Base-by-base conservation (phyloP, 2,113 vertebrate genomes). In the Bothrops jararaca region DNA sequence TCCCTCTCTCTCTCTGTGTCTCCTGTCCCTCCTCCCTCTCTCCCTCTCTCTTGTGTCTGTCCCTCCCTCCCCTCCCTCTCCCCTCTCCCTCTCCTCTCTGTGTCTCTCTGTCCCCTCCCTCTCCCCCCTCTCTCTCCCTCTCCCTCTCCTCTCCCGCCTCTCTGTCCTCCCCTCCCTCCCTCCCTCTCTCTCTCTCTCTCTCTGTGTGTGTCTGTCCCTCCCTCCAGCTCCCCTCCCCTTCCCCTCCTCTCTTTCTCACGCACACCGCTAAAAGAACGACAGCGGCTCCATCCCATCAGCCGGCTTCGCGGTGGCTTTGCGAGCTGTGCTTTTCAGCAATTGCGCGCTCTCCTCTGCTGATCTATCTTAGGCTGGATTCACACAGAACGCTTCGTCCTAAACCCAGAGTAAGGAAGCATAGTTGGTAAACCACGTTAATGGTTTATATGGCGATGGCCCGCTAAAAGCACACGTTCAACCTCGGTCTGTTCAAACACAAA, bases 101-200 rank as follows among this genome's bases (percentile, higher is more conserved):
- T n/a, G n/a, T n/a, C n/a, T n/a, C n/a, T n/a, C n/a, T n/a, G n/a
- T n/a, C n/a, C n/a, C n/a, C n/a, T n/a, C 56, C 1, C 5, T 8
- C 56, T 5, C 22, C 0, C 42, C 3, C 42, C 42, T 42, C 42
- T 42, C 0, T 10, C 9, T 1, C 24, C 4, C 58, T 0, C 42
- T 3, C 42, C 3, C 42, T 3, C 42, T 0, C 42, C 42, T 3
- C 42, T 3, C 42, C n/a, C n/a, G n/a, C n/a, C n/a, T n/a, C n/a
- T n/a, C n/a, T n/a, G n/a, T n/a, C n/a, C n/a, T 5, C 22, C 0
- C 42, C 3, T 3, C 42, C 3, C 42, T 42, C 0, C 3, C 9
- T 1, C 24, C 4, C 58, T 0, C 42, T 3, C 42, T 42, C 42
- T 3, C 42, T 0, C 42, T 3, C 42, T 3, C 42, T 3, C 42